Base-by-base conservation (phyloP, 2,888 invertebrate species). In the Ashinkailepas kermadecensis region DNA sequence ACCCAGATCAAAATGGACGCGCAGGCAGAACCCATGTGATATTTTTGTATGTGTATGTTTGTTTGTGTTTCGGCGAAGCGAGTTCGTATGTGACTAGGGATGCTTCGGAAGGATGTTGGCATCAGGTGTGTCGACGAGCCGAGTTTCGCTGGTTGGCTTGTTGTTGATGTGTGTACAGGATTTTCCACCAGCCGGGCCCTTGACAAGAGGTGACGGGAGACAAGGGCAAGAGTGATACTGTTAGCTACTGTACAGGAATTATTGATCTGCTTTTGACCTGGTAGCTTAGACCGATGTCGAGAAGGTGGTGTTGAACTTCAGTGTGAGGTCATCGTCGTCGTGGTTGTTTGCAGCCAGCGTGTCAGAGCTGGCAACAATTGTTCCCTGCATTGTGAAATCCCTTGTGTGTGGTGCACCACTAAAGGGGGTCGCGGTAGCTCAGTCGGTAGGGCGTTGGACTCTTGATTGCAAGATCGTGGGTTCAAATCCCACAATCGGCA, bases 31-130 rank as follows among this genome's bases (percentile, higher is more conserved):
- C 39, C 39, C 10, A 70, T 70, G 70, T 70, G 70, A 70, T 70
- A 70, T 70, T 70, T 70, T 39, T 70, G 15, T 70, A 70, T 70
- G 25, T 70, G 70, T 70, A 70, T 15, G 39, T 70, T 39, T 15
- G 39, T 70, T 39, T 39, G 39, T 39, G 39, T 39, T 39, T 39
- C 39, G 39, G 39, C 4, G 39, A 39, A 39, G 39, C 39, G 39
- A 39, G 39, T 39, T 39, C 39, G 39, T 70, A 70, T 8, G 10
- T 11, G 70, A 39, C 39, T 39, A 1, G 39, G 39, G 39, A 39
- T 39, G 39, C 39, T 39, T 39, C 4, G 39, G 39, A 39, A 4
- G 39, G 39, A 39, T 39, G 4, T 39, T 39, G 70, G 8, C 23
- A 15, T 23, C 4, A 39, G 13, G 13, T 39, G 12, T 12, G 23